phyloP scores from a whole-genome alignment of 2,888 invertebrate genomes.

The Morpho deidamia region DNA sequence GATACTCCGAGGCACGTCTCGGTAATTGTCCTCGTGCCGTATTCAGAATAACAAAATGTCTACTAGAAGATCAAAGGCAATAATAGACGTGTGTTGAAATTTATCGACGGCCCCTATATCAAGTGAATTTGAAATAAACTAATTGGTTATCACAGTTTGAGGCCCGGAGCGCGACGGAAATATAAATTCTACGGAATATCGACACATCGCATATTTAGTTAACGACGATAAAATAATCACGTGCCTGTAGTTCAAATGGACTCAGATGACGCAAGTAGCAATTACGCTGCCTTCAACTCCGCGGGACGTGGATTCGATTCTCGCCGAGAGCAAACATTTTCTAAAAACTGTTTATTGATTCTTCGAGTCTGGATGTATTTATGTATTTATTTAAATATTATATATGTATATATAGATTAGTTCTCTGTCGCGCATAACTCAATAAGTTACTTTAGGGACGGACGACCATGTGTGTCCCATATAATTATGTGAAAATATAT shows the following conservation, averaged over 20 bases:
- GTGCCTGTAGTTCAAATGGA: slow-evolving; percentile 11
- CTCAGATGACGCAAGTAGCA: too few species aligned
- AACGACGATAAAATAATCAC: slow-evolving; percentile 22
- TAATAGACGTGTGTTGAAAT: slow-evolving; percentile 71
- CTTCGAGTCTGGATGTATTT: too few species aligned
- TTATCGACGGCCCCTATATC: slow-evolving; percentile 61
- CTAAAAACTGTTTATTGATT: too few species aligned
- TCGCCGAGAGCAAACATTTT: too few species aligned
- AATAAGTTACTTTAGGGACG: too few species aligned
- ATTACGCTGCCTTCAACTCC: too few species aligned
- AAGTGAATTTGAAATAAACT: slow-evolving; percentile 53
- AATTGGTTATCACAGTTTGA: slow-evolving; percentile 40
- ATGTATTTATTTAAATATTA: too few species aligned
- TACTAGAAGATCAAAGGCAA: slow-evolving; percentile 71
- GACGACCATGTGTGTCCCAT: too few species aligned
- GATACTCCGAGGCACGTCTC: slow-evolving; percentile 63
- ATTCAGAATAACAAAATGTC: slow-evolving; percentile 66
- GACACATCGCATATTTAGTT: slow-evolving; percentile 37
- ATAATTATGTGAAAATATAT: too few species aligned
- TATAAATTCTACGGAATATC: slow-evolving; percentile 30
- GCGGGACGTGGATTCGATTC: too few species aligned
- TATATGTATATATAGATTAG: too few species aligned
- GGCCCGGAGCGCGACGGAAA: slow-evolving; percentile 33
- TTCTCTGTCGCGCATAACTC: too few species aligned
- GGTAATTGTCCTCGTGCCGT: slow-evolving; percentile 63